These are phyloP conservation scores for Lasiurus borealis DNA, from an alignment of 2,113 vertebrate genomes.

Conservation along the genomic window DNA sequence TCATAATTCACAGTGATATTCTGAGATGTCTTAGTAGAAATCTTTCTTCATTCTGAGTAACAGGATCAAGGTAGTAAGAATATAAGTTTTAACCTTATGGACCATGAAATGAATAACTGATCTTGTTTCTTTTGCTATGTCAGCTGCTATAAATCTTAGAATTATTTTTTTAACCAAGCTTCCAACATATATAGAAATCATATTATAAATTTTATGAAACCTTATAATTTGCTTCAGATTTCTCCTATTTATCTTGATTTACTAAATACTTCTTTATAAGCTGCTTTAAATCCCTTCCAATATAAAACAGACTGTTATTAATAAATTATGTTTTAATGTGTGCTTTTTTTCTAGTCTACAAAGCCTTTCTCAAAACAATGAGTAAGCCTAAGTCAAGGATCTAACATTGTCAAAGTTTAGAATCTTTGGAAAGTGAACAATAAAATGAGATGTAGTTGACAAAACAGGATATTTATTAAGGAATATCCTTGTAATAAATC, in stretches of 20 bases:
- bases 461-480: neutral
- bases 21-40: neutral
- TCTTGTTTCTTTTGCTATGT: neutral
- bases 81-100: neutral
- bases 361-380: slow-evolving; percentile 19
- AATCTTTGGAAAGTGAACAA: neutral
- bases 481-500: neutral
- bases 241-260: neutral
- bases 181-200: slow-evolving; percentile 11
- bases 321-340: slow-evolving; percentile 18
- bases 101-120: slow-evolving; percentile 21
- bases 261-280: slow-evolving; percentile 39
- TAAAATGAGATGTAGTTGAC: neutral
- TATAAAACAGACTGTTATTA: slow-evolving; percentile 27
- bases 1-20: neutral
- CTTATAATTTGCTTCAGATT: neutral
- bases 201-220: neutral
- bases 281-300: slow-evolving; percentile 3
- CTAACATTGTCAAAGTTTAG: neutral
- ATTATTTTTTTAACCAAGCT: neutral
- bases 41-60: neutral
- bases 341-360: neutral
- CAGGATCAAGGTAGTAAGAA: neutral
- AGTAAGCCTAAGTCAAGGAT: neutral
- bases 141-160: neutral